Percentiles rank a stretch among this genome's conserved stretches.
Conservation (phyloP, 2,888 invertebrate species). For the Folsomia manolachei region DNA sequence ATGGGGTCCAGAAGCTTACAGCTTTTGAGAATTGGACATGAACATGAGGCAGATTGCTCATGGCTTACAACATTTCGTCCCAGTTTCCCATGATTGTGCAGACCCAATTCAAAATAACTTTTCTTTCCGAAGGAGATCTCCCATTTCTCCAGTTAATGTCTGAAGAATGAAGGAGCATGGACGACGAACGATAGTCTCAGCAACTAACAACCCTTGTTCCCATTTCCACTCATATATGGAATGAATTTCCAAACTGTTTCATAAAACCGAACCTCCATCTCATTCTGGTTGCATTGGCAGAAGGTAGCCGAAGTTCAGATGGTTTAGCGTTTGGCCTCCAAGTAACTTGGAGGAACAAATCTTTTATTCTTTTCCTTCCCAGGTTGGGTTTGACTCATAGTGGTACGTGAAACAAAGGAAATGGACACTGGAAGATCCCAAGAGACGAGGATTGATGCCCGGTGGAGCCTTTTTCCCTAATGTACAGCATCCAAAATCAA, state of each 20-base stretch:
- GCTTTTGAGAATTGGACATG: not conserved
- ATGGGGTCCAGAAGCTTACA: constrained; percentile 2
- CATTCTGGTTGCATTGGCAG: too few species aligned
- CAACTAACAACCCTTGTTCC: too few species aligned
- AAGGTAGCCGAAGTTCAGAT: too few species aligned
- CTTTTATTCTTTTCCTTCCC: not conserved
- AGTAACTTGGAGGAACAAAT: not conserved
- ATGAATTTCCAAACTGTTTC: not conserved
- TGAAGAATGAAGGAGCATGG: not conserved
- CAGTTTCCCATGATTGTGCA: not conserved
- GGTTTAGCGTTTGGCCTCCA: too few species aligned
- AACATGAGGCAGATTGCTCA: not conserved
- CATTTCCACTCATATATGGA: not conserved
- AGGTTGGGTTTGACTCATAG: too few species aligned
- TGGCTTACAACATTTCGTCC: not conserved
- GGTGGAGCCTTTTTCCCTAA: constrained; percentile 35
- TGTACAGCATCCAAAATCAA: constrained; percentile 47
- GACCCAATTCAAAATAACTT: not conserved
- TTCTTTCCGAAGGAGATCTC: not conserved
- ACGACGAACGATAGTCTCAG: too few species aligned
- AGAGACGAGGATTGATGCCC: constrained; percentile 42
- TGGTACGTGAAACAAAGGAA: not conserved
- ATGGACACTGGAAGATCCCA: constrained; percentile 17
- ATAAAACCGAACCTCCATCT: too few species aligned
- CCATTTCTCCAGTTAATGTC: not conserved